A percentile compares a stretch with the other conserved stretches of the same genome.
Conservation (phyloP, 2,888 invertebrate species). For the Drosophila crucigera region DNA sequence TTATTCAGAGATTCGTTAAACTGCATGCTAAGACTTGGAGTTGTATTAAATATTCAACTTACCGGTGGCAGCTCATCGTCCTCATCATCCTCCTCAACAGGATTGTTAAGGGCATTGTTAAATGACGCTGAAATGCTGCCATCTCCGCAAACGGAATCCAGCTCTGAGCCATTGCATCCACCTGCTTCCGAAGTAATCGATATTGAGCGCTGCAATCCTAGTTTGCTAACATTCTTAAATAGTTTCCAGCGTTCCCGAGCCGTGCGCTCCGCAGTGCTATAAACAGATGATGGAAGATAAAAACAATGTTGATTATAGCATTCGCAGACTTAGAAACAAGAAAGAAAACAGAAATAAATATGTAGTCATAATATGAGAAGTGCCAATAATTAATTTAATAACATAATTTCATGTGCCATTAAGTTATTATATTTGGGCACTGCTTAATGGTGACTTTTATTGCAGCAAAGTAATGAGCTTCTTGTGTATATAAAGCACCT, state of each 20-base stretch:
- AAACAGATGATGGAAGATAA: background rate
- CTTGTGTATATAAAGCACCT: background rate
- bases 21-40: background rate
- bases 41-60: conserved; percentile 19
- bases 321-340: background rate
- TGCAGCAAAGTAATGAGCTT: background rate
- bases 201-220: conserved; percentile 83
- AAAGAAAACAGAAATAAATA: background rate
- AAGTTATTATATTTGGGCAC: background rate
- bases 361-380: background rate
- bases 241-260: conserved; percentile 86
- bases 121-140: conserved; percentile 43
- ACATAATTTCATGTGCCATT: background rate
- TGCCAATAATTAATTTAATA: conserved; percentile 5
- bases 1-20: background rate
- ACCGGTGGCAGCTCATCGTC: conserved; percentile 68
- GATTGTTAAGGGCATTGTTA: conserved; percentile 36
- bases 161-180: conserved; percentile 37
- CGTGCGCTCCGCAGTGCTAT: conserved; percentile 75
- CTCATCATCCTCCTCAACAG: conserved; percentile 65
- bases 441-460: background rate
- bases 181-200: conserved; percentile 64
- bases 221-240: conserved; percentile 84
- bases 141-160: conserved; percentile 50
- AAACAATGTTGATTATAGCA: background rate